These are phyloP conservation scores for Tanytarsus gracilentus DNA, from an alignment of 2,888 invertebrate genomes.

Conservation along the genomic window DNA sequence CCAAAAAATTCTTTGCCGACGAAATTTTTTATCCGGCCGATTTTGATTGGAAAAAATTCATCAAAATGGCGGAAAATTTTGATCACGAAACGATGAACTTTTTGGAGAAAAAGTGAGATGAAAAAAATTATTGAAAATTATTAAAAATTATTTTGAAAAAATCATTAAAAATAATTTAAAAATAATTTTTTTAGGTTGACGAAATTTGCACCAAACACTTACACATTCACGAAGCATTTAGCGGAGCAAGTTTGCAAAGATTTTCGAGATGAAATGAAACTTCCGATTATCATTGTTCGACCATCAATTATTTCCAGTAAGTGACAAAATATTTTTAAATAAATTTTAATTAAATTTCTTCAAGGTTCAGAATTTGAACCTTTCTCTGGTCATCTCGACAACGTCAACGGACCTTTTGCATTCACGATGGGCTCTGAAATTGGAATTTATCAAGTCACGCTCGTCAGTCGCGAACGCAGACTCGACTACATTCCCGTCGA, in stretches of 20 bases:
- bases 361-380: conserved; percentile 2
- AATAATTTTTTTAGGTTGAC: conserved; percentile 5
- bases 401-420: not conserved
- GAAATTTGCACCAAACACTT: conserved; percentile 62
- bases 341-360: not conserved
- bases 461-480: not conserved
- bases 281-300: conserved; percentile 76
- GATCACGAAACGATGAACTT: not conserved
- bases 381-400: not conserved
- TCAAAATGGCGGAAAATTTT: conserved; percentile 7
- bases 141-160: not conserved
- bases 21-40: conserved; percentile 64
- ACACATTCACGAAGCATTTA: conserved; percentile 81
- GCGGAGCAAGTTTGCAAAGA: conserved; percentile 67
- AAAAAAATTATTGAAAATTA: too few species aligned
- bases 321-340: not conserved
- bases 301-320: conserved; percentile 59
- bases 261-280: conserved; percentile 48
- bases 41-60: conserved; percentile 7
- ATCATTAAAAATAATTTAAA: not conserved
- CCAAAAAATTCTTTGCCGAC: conserved; percentile 38
- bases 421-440: not conserved
- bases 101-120: conserved; percentile 6
- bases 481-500: conserved; percentile 6
- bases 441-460: not conserved